A percentile compares a stretch with the other conserved stretches of the same genome.
These are phyloP conservation scores for Solenopsis fugax DNA, from an alignment of 1,140 invertebrate species.

Conservation along the genomic window DNA sequence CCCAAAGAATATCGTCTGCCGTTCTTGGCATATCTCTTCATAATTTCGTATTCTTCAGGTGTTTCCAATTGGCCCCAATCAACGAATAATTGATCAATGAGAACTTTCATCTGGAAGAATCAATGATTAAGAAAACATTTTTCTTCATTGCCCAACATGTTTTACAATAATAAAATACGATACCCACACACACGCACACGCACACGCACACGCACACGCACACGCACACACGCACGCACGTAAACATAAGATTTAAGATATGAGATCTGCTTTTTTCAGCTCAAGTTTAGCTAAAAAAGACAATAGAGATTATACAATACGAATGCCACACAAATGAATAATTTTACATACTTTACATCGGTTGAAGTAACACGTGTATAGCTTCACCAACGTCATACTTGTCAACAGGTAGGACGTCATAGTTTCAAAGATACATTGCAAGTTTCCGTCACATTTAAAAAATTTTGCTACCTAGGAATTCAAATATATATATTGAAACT, in stretches of 20 bases:
- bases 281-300: too few relatives aligned
- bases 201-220: too few relatives aligned
- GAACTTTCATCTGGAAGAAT: conserved; percentile 34
- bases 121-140: background rate
- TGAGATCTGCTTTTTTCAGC: too few relatives aligned
- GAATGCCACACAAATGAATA: too few relatives aligned
- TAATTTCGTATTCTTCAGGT: conserved; percentile 46
- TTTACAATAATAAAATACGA: too few relatives aligned
- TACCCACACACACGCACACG: too few relatives aligned
- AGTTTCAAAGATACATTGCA: conserved; percentile 26
- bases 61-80: conserved; percentile 32
- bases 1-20: conserved; percentile 28
- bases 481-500: too few relatives aligned
- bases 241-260: too few relatives aligned
- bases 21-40: conserved; percentile 42
- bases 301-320: too few relatives aligned
- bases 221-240: too few relatives aligned
- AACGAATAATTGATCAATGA: conserved; percentile 19
- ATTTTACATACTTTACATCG: conserved; percentile 1
- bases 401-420: conserved; percentile 4
- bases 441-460: background rate
- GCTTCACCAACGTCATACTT: background rate
- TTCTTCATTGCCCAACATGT: too few relatives aligned
- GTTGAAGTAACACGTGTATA: conserved; percentile 22
- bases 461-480: conserved; percentile 12